These are phyloP conservation scores for Drosophila meridionalis DNA, from an alignment of 2,888 invertebrate species.

Conservation along the genomic window DNA sequence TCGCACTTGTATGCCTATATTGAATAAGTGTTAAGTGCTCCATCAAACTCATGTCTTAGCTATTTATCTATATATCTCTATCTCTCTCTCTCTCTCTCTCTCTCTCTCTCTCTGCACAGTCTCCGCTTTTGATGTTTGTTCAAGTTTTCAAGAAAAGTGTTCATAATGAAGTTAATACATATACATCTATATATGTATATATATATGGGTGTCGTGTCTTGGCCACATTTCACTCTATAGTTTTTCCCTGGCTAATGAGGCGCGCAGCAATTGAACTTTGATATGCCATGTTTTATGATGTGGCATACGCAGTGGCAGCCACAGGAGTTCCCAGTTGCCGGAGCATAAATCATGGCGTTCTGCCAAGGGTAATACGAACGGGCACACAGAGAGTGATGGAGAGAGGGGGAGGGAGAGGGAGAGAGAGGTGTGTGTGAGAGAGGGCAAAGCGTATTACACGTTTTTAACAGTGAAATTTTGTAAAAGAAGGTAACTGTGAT, in stretches of 20 bases:
- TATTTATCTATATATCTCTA: neutral
- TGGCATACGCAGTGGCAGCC: constrained; percentile 14
- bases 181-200: neutral
- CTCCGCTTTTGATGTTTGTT: neutral
- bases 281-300: constrained; percentile 37
- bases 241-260: constrained; percentile 15
- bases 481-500: constrained; percentile 63
- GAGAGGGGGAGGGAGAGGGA: neutral
- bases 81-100: neutral
- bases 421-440: neutral
- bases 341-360: constrained; percentile 46
- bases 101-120: neutral
- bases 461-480: constrained; percentile 56
- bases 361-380: constrained; percentile 12
- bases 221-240: neutral
- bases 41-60: neutral
- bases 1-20: neutral
- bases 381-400: neutral
- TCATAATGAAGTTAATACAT: neutral
- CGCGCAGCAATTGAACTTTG: constrained; percentile 37
- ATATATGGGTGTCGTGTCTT: neutral
- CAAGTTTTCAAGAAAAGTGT: neutral
- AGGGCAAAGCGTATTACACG: constrained; percentile 47
- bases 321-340: constrained; percentile 9
- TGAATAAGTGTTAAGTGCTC: neutral